Base-by-base conservation (phyloP, 1,140 invertebrate genomes). In the Formica selysi region DNA sequence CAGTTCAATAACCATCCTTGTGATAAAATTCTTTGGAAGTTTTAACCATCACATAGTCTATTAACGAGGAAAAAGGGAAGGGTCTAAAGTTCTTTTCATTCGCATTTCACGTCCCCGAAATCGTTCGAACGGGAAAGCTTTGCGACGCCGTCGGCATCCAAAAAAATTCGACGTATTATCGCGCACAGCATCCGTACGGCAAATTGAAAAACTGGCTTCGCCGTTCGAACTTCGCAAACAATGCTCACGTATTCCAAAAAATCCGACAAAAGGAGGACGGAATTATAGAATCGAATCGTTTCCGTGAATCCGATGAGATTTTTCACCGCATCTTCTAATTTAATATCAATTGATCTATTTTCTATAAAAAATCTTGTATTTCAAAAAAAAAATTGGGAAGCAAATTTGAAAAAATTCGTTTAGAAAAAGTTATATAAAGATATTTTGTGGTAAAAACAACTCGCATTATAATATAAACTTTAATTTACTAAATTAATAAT, bases 131-230 rank as follows among this genome's bases (percentile, higher is more conserved):
- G 54, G 54, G 54, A 61, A 83, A 83, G 79, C 79, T 83, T 73
- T 74, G 79, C 79, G 71, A 83, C 51, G 79, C 54, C 51, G 67
- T 71, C 29, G 78, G 79, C 54, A 73, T 3, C 54, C 79, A 41
- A 83, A 83, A 83, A 83, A 83, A 83, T 83, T 74, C 79, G 54
- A 83, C 79, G 54, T 83, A 83, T 83, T 83, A 83, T 83, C 79
- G 68, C 54, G 70, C 54, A 54, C 79, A 61, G 57, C 29, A 70
- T 61, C 54, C 79, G 79, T 73, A 83, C 41, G 79, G 54, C 79
- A 83, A 83, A 83, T 83, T 83, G 79, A 83, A 83, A 83, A 83
- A 83, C 79, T 83, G 68, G 79, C 79, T 83, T 61, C 57, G 68
- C 29, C 79, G 79, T 48, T 61, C 38, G 0, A 73, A 83, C 79